These are phyloP conservation scores for Electrophaes corylata DNA, from an alignment of 2,888 invertebrate species.

Conservation along the genomic window DNA sequence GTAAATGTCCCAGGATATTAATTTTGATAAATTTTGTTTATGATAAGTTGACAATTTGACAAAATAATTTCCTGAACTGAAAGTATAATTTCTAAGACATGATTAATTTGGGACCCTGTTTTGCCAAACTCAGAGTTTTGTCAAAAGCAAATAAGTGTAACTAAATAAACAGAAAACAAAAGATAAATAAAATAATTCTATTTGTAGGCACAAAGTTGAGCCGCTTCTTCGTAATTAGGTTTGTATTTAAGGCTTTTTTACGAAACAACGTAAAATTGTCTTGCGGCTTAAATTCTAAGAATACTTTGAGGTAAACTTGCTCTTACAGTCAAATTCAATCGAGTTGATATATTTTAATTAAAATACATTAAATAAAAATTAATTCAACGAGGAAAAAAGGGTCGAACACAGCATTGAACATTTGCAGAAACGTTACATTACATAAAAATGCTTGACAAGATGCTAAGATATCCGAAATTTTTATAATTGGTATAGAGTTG, in stretches of 20 bases:
- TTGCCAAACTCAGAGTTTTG: conserved; percentile 27
- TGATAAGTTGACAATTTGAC: conserved; percentile 9
- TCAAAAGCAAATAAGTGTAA: conserved; percentile 51
- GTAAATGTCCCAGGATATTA: conserved; percentile 2
- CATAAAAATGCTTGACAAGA: too few species aligned
- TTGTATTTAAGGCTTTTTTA: conserved; percentile 29
- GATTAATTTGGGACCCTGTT: conserved; percentile 27
- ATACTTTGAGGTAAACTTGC: not conserved
- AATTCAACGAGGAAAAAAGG: too few species aligned
- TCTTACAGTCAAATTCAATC: too few species aligned
- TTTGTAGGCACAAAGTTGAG: conserved; percentile 28
- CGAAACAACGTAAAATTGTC: conserved; percentile 15
- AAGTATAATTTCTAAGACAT: conserved; percentile 21
- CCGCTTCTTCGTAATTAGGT: conserved; percentile 32
- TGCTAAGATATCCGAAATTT: too few species aligned
- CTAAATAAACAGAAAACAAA: conserved; percentile 50
- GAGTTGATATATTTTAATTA: too few species aligned
- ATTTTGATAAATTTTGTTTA: conserved; percentile 2
- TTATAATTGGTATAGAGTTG: too few species aligned
- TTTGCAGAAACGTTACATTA: too few species aligned
- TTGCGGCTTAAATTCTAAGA: not conserved
- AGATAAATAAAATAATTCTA: conserved; percentile 44
- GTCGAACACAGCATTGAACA: too few species aligned
- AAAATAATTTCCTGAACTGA: not conserved
- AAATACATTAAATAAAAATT: too few species aligned